Conservation (phyloP, 92 coral and sea anemone species). For the Isaurus tuberculatus region DNA sequence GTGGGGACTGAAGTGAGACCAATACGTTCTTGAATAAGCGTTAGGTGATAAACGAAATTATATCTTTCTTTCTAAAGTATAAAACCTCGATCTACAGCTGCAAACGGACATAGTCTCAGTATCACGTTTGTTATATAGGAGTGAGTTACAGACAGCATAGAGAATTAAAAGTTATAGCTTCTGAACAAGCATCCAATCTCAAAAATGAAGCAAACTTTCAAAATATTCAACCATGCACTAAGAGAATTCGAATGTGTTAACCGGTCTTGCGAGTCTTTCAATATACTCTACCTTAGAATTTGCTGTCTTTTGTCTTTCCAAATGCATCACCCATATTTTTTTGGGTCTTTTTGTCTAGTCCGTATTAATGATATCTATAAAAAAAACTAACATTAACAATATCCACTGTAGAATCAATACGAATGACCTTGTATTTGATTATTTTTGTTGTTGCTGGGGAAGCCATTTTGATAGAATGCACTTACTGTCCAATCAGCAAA, state of each 20-base stretch:
- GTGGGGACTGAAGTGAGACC: too few species aligned
- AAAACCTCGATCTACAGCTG: not conserved
- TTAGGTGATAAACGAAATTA: too few species aligned
- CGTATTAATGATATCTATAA: constrained; percentile 4
- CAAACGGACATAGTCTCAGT: too few species aligned
- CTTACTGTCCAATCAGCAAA: constrained; percentile 9
- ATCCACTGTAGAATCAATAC: not conserved
- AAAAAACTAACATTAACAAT: not conserved
- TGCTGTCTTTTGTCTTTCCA: constrained; percentile 14
- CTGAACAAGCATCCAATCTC: not conserved
- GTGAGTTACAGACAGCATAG: too few species aligned
- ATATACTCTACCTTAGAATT: not conserved
- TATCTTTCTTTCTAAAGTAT: too few species aligned
- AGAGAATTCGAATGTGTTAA: constrained; percentile 5
- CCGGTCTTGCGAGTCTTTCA: not conserved
- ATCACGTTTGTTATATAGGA: too few species aligned
- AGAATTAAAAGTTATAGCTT: not conserved
- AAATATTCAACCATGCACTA: not conserved
- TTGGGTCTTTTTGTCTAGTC: not conserved
- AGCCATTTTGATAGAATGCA: constrained; percentile 21
- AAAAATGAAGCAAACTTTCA: not conserved
- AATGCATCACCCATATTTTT: constrained; percentile 66
- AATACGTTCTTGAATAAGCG: too few species aligned
- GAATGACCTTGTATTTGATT: constrained; percentile 2
- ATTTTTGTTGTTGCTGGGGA: constrained; percentile 54